Base-by-base conservation (phyloP, 2,113 vertebrate genomes). In the Onychostoma macrolepis region DNA sequence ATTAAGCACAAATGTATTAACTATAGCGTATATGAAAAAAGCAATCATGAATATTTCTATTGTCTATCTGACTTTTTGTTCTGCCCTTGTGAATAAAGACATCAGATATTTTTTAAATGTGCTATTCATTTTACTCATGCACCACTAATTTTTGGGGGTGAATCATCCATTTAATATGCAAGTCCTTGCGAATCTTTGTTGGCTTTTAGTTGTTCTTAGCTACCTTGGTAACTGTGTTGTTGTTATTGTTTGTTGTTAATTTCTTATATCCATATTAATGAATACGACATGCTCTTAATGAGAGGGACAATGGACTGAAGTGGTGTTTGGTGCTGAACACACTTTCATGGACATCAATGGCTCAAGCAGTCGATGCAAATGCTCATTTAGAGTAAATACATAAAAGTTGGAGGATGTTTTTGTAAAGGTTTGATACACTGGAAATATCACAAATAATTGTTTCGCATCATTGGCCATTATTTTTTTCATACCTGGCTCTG, bases 1-100 rank as follows among this genome's bases (percentile, higher is more conserved):
- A 80, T 87, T 86, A 13, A 6, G 1, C 74, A 30, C n/a, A 28
- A 28, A 2, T 84, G 12, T 92, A 90, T 88, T 56, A 80, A 91
- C 26, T 67, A 79, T 0, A 87, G 19, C 85, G 48, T 85, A 48
- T 41, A 84, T 75, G 84, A 74, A 79, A 77, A 74, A 87, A 89
- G 56, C 58, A 63, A 69, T 85, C 74, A 83, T 77, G 80, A 75
- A 67, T 76, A 83, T 80, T 53, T 69, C 48, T 79, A 17, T 33
- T 41, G 86, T 33, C 77, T 48, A 21, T 83, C 30, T 61, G 30
- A 71, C 38, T 12, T 77, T 79, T 38, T 58, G 56, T 83, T 58
- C 56, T 75, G 63, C 28, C 26, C 63, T 86, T 87, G 80, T 90
- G 80, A 85, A 87, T 85, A 86, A 76, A 87, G 78, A 83, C 85